phyloP scores from a whole-genome alignment of 2,113 vertebrate genomes.

The Empidonax traillii region DNA sequence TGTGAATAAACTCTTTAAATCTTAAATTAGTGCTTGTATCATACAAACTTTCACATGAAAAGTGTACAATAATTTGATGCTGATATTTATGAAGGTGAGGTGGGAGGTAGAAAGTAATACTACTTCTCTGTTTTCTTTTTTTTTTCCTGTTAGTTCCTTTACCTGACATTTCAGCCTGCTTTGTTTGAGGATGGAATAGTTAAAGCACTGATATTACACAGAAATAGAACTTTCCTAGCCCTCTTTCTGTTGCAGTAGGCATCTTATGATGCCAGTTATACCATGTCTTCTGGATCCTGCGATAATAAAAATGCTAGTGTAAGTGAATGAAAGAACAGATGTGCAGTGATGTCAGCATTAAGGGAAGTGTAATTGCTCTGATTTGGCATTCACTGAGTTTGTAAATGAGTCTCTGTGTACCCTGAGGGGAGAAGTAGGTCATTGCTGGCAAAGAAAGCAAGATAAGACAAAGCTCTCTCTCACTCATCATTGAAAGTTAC shows the following conservation, averaged over 20 bases:
- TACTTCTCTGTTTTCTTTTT: not conserved
- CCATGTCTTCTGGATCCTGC: conserved; percentile 6
- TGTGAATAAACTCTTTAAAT: not conserved
- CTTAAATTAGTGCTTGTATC: not conserved
- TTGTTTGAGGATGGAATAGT: not conserved
- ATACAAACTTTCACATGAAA: not conserved
- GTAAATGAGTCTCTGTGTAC: conserved; percentile 37
- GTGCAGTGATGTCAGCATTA: conserved; percentile 48
- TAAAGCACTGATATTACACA: not conserved
- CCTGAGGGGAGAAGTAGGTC: conserved; percentile 25
- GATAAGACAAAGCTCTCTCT: conserved; percentile 20
- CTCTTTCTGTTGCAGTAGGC: not conserved
- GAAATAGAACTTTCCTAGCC: not conserved
- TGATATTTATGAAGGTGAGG: not conserved
- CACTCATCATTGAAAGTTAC: not conserved
- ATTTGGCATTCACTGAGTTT: conserved; percentile 39
- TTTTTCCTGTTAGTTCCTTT: not conserved
- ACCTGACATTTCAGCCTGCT: not conserved
- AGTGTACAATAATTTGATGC: not conserved
- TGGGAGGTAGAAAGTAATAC: not conserved
- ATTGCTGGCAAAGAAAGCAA: conserved; percentile 36
- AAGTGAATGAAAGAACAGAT: conserved; percentile 44
- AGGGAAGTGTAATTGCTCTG: conserved; percentile 19
- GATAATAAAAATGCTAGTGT: conserved; percentile 26
- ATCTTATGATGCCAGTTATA: not conserved